Evolutionary conservation across 2,113 vertebrate genomes (phyloP).

Genomic region (Corvus moneduloides): DNA sequence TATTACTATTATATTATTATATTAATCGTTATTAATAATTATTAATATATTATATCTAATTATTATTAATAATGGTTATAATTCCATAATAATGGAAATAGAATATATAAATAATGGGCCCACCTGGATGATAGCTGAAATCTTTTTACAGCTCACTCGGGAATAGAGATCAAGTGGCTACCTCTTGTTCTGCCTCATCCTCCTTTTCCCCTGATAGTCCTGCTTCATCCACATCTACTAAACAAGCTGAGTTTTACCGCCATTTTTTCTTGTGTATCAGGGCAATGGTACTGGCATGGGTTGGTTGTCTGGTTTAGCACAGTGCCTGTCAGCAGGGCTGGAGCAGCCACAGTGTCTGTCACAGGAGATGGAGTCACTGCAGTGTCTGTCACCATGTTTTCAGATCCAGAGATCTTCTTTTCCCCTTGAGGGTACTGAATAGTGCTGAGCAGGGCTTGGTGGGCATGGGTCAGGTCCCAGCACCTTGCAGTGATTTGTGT

Average conservation of each 20-base stretch:
- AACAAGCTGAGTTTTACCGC: not conserved
- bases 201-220: not conserved
- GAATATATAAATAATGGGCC: too few species aligned
- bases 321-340: rapidly evolving
- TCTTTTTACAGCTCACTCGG: not conserved
- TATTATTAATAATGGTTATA: too few species aligned
- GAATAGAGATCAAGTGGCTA: not conserved
- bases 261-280: not conserved
- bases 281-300: not conserved
- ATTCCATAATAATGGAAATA: not conserved
- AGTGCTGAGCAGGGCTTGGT: not conserved
- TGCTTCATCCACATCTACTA: not conserved
- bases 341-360: not conserved
- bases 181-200: not conserved
- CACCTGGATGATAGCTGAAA: not conserved
- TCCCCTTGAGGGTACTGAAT: not conserved
- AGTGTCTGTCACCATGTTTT: not conserved
- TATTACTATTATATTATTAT: too few species aligned
- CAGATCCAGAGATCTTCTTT: not conserved
- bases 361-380: not conserved
- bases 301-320: not conserved
- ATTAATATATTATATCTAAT: too few species aligned
- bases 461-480: not conserved
- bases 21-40: too few species aligned
- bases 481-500: not conserved